phyloP scores from a whole-genome alignment of 2,888 invertebrate species.

The Cephus nigrinus region DNA sequence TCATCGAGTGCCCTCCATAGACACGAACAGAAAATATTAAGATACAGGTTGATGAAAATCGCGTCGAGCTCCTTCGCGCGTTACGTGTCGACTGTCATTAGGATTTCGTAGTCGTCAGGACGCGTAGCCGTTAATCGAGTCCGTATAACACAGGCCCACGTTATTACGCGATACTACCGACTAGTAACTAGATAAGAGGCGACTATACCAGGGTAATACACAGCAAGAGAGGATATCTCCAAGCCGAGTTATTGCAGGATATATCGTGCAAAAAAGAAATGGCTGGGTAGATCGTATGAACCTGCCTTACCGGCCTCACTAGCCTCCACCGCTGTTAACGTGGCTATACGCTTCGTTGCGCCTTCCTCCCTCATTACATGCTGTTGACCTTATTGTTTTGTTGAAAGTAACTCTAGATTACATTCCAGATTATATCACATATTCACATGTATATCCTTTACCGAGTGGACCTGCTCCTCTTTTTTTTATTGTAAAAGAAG shows the following conservation, averaged over 20 bases:
- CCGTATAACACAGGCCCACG: constrained; percentile 23
- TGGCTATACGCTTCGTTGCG: constrained; percentile 43
- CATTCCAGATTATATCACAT: background rate
- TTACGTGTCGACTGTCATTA: background rate
- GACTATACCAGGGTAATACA: background rate
- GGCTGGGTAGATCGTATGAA: background rate
- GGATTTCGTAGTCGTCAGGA: background rate
- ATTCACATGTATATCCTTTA: background rate
- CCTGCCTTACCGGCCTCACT: constrained; percentile 14
- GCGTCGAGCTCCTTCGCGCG: background rate
- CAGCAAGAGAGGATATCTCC: background rate
- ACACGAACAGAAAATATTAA: background rate
- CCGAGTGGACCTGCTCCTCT: background rate
- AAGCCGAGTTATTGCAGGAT: constrained; percentile 1
- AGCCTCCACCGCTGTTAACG: constrained; percentile 16
- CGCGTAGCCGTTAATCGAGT: constrained; percentile 15
- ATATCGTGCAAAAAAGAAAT: background rate
- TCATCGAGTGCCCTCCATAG: background rate
- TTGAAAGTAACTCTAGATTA: constrained; percentile 40
- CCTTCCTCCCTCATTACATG: constrained; percentile 56
- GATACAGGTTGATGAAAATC: background rate
- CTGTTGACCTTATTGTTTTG: constrained; percentile 56
- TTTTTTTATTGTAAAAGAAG: background rate
- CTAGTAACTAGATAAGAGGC: background rate
- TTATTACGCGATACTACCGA: background rate